phyloP scores from a whole-genome alignment of 64 coral and sea anemone species.

The Montipora efflorescens region DNA sequence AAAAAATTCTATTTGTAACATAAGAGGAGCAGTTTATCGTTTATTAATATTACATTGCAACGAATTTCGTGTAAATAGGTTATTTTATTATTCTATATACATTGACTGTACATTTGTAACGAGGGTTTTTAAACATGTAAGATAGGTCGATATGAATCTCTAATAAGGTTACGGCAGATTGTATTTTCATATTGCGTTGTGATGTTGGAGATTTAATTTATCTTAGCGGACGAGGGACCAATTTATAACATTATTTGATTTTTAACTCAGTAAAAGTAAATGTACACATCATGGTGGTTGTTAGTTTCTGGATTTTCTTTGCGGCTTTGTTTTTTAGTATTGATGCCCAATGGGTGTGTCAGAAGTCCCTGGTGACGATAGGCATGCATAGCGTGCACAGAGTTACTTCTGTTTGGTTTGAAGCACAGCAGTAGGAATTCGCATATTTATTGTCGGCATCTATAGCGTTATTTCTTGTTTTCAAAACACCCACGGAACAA shows the following conservation, averaged over 20 bases:
- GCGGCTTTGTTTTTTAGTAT: neutral
- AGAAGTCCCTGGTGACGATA: no score
- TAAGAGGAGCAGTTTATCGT: conserved; percentile 63
- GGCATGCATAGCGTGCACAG: no score
- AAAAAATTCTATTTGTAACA: conserved; percentile 52
- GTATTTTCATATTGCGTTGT: conserved; percentile 56
- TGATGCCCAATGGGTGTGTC: no score
- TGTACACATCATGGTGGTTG: neutral
- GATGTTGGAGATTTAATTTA: conserved; percentile 36
- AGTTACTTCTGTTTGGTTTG: no score
- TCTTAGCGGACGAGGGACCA: neutral
- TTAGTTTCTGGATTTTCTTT: neutral
- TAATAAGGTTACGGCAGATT: conserved; percentile 16
- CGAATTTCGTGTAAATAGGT: conserved; percentile 39
- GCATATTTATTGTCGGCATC: no score
- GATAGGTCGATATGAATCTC: conserved; percentile 1
- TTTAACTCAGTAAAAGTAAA: conserved; percentile 32
- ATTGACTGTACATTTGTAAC: conserved; percentile 15
- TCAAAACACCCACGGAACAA: no score
- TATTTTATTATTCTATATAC: conserved; percentile 57
- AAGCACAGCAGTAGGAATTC: no score
- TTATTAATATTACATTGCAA: conserved; percentile 39
- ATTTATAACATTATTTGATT: conserved; percentile 37
- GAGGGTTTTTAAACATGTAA: conserved; percentile 37
- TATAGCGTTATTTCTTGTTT: no score